phyloP scores from a whole-genome alignment of 2,113 vertebrate species.

The Otis tarda region DNA sequence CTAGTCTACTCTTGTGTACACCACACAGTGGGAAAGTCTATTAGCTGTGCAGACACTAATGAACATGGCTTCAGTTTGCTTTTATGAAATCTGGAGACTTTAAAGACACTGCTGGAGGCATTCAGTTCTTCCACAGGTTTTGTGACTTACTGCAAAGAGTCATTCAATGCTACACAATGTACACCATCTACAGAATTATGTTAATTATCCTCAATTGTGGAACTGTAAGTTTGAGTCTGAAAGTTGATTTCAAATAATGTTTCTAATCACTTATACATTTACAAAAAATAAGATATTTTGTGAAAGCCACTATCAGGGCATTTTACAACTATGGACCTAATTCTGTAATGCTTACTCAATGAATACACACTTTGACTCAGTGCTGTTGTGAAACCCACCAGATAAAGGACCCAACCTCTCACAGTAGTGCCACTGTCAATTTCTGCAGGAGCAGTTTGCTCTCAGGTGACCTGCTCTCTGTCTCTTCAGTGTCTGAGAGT shows the following conservation, averaged over 20 bases:
- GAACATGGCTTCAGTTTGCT: neutral
- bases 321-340: neutral
- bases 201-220: neutral
- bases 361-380: neutral
- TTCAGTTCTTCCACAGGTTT: neutral
- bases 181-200: neutral
- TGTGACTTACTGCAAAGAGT: neutral
- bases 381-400: neutral
- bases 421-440: neutral
- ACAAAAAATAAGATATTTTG: neutral
- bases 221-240: neutral
- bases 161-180: neutral
- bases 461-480: neutral
- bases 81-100: neutral
- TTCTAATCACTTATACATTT: neutral
- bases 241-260: neutral
- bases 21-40: neutral
- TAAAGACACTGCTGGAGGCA: neutral
- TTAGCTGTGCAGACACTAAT: neutral
- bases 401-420: neutral
- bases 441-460: rapidly evolving
- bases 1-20: neutral
- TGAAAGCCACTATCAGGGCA: neutral
- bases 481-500: neutral
- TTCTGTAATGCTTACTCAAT: neutral